These are phyloP conservation scores for Sphaeridia pumilis DNA, from an alignment of 2,888 invertebrate genomes.

Conservation along the genomic window DNA sequence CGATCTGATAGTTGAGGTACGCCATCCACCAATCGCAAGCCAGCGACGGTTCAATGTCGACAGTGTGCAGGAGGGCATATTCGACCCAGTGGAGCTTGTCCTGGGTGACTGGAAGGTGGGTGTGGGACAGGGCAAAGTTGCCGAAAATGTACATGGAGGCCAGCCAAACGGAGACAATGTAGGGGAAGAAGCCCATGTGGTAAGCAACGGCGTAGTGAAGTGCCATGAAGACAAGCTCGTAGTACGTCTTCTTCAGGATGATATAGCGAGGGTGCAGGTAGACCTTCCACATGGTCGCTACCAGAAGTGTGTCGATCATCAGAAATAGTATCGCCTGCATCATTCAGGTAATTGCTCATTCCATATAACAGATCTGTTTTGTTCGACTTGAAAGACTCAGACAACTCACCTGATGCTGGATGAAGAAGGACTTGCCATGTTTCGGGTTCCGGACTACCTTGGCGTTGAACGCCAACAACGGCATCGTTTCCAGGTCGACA, in stretches of 20 bases:
- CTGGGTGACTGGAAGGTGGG: slow-evolving; percentile 26
- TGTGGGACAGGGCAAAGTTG: slow-evolving; percentile 34
- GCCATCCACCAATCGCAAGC: slow-evolving; percentile 25
- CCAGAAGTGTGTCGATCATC: slow-evolving; percentile 30
- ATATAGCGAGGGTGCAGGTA: slow-evolving; percentile 32
- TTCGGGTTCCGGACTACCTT: slow-evolving; percentile 29
- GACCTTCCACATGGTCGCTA: slow-evolving; percentile 32
- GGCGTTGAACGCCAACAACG: slow-evolving; percentile 32
- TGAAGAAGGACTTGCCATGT: slow-evolving; percentile 28
- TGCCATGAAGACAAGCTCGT: slow-evolving; percentile 31
- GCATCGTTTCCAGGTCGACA: slow-evolving; percentile 32
- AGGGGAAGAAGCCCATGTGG: slow-evolving; percentile 27
- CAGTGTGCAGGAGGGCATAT: slow-evolving; percentile 22
- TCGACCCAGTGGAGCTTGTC: slow-evolving; percentile 25
- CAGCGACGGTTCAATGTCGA: slow-evolving; percentile 18
- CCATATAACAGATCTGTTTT: neutral
- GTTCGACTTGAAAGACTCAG: neutral
- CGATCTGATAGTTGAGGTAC: slow-evolving; percentile 27
- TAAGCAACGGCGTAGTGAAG: slow-evolving; percentile 28
- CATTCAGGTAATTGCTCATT: neutral
- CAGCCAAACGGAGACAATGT: slow-evolving; percentile 32
- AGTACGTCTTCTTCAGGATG: slow-evolving; percentile 19
- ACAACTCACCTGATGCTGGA: slow-evolving; percentile 26
- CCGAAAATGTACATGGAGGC: slow-evolving; percentile 35
- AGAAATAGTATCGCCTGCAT: slow-evolving; percentile 25